Evolutionary conservation across 2,113 vertebrate genomes (phyloP).

Genomic region (Dipodomys merriami): DNA sequence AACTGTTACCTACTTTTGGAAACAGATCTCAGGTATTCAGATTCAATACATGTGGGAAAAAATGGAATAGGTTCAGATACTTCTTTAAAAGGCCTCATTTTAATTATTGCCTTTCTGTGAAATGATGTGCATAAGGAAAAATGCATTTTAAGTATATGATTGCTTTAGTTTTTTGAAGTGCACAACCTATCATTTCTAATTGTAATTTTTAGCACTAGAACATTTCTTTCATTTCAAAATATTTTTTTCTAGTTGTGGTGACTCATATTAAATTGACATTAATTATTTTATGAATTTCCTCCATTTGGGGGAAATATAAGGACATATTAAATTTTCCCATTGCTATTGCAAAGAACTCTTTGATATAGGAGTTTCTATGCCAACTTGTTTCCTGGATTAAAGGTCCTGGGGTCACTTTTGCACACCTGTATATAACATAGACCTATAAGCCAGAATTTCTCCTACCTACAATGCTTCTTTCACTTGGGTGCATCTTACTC

Average conservation of each 20-base stretch:
- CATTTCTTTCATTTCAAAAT: slow-evolving; percentile 30
- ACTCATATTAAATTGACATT: slow-evolving; percentile 11
- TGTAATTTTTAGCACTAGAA: slow-evolving; percentile 49
- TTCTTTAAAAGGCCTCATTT: slow-evolving; percentile 44
- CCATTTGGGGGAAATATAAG: neutral
- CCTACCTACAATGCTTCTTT: neutral
- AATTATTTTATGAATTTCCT: slow-evolving; percentile 22
- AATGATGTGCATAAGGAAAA: neutral
- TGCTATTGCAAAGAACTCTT: neutral
- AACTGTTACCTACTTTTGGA: neutral
- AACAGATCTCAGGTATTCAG: neutral
- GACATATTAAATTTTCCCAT: neutral
- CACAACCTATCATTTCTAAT: slow-evolving; percentile 20
- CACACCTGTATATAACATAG: rapidly evolving
- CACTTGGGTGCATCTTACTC: neutral
- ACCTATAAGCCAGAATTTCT: neutral
- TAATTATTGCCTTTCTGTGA: slow-evolving; percentile 64
- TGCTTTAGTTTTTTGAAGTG: slow-evolving; percentile 50
- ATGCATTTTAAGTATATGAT: neutral
- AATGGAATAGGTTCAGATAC: slow-evolving; percentile 1
- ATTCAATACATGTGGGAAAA: neutral
- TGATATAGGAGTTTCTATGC: neutral
- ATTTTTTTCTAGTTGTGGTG: neutral
- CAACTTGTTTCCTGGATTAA: neutral
- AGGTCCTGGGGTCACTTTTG: neutral